Base-by-base conservation (phyloP, 1,140 invertebrate species). In the Zaprionus davidi region DNA sequence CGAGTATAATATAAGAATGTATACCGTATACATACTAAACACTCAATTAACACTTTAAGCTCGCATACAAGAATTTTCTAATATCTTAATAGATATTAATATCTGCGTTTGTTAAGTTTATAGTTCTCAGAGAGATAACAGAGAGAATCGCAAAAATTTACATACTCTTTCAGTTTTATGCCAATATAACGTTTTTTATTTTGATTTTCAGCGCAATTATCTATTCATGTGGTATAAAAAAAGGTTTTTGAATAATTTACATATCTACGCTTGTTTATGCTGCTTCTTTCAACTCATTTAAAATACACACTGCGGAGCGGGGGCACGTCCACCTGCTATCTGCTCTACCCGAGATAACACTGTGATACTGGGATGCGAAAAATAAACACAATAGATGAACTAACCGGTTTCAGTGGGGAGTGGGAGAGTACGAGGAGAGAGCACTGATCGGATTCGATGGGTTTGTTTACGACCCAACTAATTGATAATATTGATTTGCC, bases 401-500 rank as follows among this genome's bases (percentile, higher is more conserved):
- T 11, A 74, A 70, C 71, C 66, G 71, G 71, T 74, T 70, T 51
- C 15, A 22, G n/a, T 17, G 15, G 11, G 34, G 34, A 36, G 34
- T 11, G 12, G 36, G 13, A 15, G 12, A 13, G 36, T 38, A 15
- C 4, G 38, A 5, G 15, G 4, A 41, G 12, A 6, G 38, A 11
- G 15, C 15, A n/a, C 15, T 0, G 38, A 41, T 41, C 38, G 38
- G 15, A 49, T 49, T 51, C 11, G 46, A 3, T 22, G 20, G 9
- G 20, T 58, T 68, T 58, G 60, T 58, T 71, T 53, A 70, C 58
- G 41, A 59, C 6, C 31, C 24, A 75, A 63, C 67, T 71, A 71
- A 75, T 75, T 75, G 53, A 64, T 62, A 75, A 41, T 59, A 75
- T 24, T 53, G 41, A 75, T 71, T 75, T 69, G 66, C 17, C n/a